Percentiles rank a stretch among this genome's conserved stretches.
Evolutionary conservation across 2,797 vertebrate genomes (phyloP).

Genomic region (Mormyrops attenuatus): DNA sequence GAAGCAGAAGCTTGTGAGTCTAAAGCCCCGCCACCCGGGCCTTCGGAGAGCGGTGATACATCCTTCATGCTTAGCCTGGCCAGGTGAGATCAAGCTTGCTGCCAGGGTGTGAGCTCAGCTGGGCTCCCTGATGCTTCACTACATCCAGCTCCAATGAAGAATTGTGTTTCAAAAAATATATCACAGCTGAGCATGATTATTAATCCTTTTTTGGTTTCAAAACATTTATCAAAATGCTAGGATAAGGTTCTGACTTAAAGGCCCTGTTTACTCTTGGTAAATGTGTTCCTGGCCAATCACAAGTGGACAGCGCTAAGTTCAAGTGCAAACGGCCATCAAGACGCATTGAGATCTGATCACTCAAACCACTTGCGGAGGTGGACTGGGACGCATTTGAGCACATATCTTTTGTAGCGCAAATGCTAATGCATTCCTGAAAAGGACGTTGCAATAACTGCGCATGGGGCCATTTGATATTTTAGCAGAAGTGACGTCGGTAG

Average conservation of each 20-base stretch:
- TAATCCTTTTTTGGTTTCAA: neutral
- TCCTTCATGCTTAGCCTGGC: conserved; percentile 38
- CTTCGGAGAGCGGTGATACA: neutral
- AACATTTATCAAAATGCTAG: neutral
- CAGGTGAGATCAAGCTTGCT: conserved; percentile 35
- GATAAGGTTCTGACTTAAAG: neutral
- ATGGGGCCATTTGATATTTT: neutral
- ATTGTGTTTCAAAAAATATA: neutral
- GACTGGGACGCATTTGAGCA: neutral
- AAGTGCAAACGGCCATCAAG: neutral
- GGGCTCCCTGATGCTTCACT: neutral
- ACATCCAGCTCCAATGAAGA: neutral
- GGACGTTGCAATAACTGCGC: neutral
- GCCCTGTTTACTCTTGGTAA: neutral
- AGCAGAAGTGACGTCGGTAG: neutral
- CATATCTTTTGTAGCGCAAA: neutral
- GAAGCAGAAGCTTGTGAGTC: neutral
- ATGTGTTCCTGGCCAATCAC: neutral
- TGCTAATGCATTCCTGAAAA: neutral
- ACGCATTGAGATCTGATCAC: neutral
- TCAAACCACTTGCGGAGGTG: neutral
- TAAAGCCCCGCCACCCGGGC: neutral
- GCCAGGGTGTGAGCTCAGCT: neutral
- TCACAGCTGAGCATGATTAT: neutral
- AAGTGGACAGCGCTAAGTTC: neutral